Base-by-base conservation (phyloP, 2,797 vertebrate genomes). In the Prunella strophiata region DNA sequence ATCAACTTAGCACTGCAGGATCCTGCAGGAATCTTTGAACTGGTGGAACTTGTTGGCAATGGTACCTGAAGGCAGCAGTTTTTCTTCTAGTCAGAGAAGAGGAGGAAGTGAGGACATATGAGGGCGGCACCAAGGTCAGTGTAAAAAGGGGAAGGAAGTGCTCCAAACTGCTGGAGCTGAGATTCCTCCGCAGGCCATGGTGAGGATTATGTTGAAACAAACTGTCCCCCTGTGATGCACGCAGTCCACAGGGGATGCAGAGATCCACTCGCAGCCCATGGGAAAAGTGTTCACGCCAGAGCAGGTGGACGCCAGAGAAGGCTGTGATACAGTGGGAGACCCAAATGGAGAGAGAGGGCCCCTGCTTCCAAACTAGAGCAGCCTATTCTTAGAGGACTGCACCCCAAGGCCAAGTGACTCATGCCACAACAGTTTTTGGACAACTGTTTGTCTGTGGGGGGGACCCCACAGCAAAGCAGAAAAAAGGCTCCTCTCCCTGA, bases 151-250 rank as follows among this genome's bases (percentile, higher is more conserved):
- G 21, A 27, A 59, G 34, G 27, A 48, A 8, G 12, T 19, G 55
- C 55, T 48, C 34, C 54, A 59, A 36, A 36, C n/a, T 1, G 0
- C 16, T 2, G 3, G 34, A 59, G n/a, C 27, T 1, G 5, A 47
- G n/a, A 32, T 48, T 59, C 34, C 34, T 74, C 34, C 48, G 34
- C 34, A 74, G 45, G 45, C 55, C 16, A 7, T 48, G 43, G 54
- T 74, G 71, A 74, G 9, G 19, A 23, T n/a, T 13, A 4, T 36
- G 54, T 42, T 74, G 26, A 47, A 74, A 38, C 43, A 38, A 58
- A 38, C 12, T 48, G 29, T 32, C 16, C 26, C 9, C 9, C 27
- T 32, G 43, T 20, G 16, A 38, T 48, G 21, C 27, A 48, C 4
- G 2, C 25, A 12, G 16, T 48, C 43, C n/a, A 19, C 16, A 5